Evolutionary conservation across 2,797 vertebrate genomes (phyloP).

Genomic region (Acanthurus tractus): DNA sequence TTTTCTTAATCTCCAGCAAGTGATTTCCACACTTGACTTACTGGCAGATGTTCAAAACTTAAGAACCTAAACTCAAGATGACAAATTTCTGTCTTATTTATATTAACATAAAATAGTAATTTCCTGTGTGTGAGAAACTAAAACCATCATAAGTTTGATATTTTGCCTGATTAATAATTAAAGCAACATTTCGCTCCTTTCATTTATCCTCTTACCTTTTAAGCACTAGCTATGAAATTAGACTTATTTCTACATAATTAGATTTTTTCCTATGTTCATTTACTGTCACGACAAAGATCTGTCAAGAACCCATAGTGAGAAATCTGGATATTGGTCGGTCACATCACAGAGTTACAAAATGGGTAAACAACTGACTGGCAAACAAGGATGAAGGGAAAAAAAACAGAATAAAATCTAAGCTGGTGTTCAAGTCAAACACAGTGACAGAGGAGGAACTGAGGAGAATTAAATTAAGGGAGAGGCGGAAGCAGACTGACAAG

Average conservation of each 20-base stretch:
- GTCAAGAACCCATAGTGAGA: background rate
- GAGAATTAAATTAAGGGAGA: constrained; percentile 36
- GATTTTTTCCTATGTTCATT: background rate
- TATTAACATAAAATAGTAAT: background rate
- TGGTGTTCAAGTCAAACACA: constrained; percentile 20
- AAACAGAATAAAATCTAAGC: constrained; percentile 16
- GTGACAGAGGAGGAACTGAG: constrained; percentile 15
- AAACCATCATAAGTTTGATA: background rate
- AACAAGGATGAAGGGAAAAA: constrained; percentile 26
- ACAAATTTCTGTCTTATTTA: background rate
- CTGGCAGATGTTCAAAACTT: background rate
- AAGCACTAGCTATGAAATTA: background rate
- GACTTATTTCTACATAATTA: background rate
- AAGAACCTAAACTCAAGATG: background rate
- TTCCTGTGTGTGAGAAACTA: background rate
- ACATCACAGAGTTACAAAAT: background rate
- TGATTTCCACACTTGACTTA: background rate
- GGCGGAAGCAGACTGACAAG: constrained; percentile 39
- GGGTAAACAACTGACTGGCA: constrained; percentile 11
- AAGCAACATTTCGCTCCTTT: background rate
- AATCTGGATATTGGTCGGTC: background rate
- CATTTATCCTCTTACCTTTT: background rate
- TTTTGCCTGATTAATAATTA: background rate
- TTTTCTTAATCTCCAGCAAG: background rate
- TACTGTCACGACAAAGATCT: background rate